Evolutionary conservation across 2,113 vertebrate genomes (phyloP), one percentile per base, ranked within the genome.

Genomic region (human (Homo sapiens)): DNA sequence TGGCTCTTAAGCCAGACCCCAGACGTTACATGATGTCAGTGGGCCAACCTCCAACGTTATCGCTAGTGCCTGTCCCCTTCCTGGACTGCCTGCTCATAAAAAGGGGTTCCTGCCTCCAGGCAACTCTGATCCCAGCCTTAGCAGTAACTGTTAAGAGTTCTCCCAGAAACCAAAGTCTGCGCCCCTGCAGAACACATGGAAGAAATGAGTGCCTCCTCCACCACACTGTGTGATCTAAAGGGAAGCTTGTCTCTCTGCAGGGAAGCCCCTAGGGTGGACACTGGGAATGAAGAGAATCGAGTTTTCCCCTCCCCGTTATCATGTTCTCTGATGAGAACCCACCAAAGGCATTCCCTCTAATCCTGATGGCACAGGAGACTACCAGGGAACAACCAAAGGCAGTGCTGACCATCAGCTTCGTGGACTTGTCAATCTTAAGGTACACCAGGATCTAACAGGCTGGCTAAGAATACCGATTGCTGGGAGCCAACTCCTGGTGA

Each of bases 341-440:
- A 27, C 43, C 22, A 8, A 16, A 45, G 10, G 20, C 4, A 2
- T 12, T 38, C 30, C 22, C 8, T 57, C 40, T 9, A 14, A 6
- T 6, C 32, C 66, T 4, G 30, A 17, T 2, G 40, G 30, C 55
- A 66, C 18, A 35, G 38, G 48, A 40, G 32, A 7, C n/a, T 80
- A 55, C 64, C 27, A 7, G 40, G 0, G 12, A 50, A 7, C 61
- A 32, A 6, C 32, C 0, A 0, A 13, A 2, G 8, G 68, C 4
- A 13, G 2, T 1, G 27, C 17, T 4, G n/a, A 48, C 25, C 68
- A 18, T 6, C 16, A 12, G 45, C 14, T 13, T 9, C 0, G 1
- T 2, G 7, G 23, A 35, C 55, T 76, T 35, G 17, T 25, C 59
- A 2, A 7, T 6, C 10, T 2, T 9, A 25, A 10, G 1, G 23